Conservation (phyloP, 2,797 vertebrate species). For the Neostethus bicornis region DNA sequence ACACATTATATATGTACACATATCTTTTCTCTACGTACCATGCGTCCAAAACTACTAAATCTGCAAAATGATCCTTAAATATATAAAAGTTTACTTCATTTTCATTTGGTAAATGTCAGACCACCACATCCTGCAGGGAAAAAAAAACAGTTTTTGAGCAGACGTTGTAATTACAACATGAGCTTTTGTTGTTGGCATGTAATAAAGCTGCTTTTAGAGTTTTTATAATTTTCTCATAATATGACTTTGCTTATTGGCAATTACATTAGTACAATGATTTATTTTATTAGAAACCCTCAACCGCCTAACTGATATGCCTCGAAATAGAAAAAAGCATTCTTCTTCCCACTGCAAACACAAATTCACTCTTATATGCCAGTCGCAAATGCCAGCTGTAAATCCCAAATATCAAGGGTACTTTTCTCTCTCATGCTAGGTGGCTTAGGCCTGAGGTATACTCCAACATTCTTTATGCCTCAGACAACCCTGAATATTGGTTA, state of each 20-base stretch:
- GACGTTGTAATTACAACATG: slow-evolving; percentile 5
- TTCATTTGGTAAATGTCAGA: slow-evolving; percentile 40
- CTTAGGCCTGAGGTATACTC: slow-evolving; percentile 62
- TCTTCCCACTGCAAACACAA: slow-evolving; percentile 62
- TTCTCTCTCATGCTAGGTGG: slow-evolving; percentile 63
- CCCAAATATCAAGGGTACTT: slow-evolving; percentile 72
- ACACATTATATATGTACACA: no score
- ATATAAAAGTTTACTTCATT: slow-evolving; percentile 36
- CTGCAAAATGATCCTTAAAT: slow-evolving; percentile 26
- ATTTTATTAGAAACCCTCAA: slow-evolving; percentile 51
- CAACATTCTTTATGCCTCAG: slow-evolving; percentile 64
- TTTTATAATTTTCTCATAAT: slow-evolving; percentile 47
- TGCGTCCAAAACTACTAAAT: slow-evolving; percentile 11
- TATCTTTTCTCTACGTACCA: no score
- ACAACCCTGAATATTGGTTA: slow-evolving; percentile 70
- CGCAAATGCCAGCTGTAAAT: slow-evolving; percentile 74
- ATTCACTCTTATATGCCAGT: slow-evolving; percentile 61
- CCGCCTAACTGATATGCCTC: slow-evolving; percentile 62
- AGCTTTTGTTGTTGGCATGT: slow-evolving; percentile 42
- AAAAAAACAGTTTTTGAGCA: slow-evolving; percentile 3
- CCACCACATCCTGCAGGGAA: slow-evolving; percentile 20
- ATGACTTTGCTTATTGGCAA: slow-evolving; percentile 68
- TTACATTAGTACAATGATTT: slow-evolving; percentile 44
- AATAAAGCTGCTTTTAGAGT: slow-evolving; percentile 24
- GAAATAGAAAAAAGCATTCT: slow-evolving; percentile 63